Conservation (phyloP, 2,888 invertebrate species). For the Uloborus plumipes region DNA sequence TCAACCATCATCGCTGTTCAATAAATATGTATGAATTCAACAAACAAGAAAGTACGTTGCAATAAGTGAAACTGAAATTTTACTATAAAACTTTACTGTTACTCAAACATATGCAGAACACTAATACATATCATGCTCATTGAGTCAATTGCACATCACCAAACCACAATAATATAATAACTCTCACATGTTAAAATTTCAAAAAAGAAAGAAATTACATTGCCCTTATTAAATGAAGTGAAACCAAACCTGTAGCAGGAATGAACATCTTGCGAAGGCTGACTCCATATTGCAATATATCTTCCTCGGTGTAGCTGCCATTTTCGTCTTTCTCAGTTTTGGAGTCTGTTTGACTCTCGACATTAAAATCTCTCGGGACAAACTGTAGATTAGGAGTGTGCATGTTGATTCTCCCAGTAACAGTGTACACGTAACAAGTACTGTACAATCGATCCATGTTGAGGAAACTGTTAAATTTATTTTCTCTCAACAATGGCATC, state of each 20-base stretch:
- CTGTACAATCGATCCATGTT: slow-evolving; percentile 69
- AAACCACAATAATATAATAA: background rate
- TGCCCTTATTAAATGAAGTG: background rate
- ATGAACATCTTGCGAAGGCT: slow-evolving; percentile 72
- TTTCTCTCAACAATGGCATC: slow-evolving; percentile 71
- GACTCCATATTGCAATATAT: slow-evolving; percentile 65
- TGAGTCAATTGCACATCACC: background rate
- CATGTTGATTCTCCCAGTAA: slow-evolving; percentile 86
- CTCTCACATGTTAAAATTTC: too few relatives aligned
- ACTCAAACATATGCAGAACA: too few relatives aligned
- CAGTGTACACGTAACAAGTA: slow-evolving; percentile 71
- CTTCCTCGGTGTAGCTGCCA: slow-evolving; percentile 9
- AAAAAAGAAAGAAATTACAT: background rate
- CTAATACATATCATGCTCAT: too few relatives aligned
- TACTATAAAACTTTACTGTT: too few relatives aligned
- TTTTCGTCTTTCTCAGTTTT: background rate
- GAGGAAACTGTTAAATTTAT: slow-evolving; percentile 66
- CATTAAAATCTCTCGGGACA: slow-evolving; percentile 85
- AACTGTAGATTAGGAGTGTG: slow-evolving; percentile 93
- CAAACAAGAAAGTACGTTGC: too few relatives aligned
- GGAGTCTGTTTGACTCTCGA: background rate
- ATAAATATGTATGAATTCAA: too few relatives aligned
- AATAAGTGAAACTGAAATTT: too few relatives aligned
- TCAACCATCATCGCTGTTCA: too few relatives aligned
- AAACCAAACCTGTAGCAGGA: slow-evolving; percentile 70